Percentiles rank a stretch among this genome's conserved stretches.
These are phyloP conservation scores for Eueremaeus valkanovi DNA, from an alignment of 2,888 invertebrate genomes.

Conservation along the genomic window DNA sequence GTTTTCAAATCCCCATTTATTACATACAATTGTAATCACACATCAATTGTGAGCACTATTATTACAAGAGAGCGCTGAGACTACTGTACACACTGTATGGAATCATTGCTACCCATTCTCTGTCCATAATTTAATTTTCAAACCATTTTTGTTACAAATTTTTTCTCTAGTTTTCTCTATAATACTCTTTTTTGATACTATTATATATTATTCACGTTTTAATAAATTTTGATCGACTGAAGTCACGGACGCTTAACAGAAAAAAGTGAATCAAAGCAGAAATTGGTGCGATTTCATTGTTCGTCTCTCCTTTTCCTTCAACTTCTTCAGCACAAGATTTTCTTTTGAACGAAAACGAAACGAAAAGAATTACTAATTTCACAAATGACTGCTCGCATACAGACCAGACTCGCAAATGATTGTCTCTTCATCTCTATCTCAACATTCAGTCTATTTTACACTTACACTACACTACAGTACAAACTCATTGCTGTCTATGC, in stretches of 20 bases:
- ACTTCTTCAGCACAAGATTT: neutral
- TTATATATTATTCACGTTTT: conserved; percentile 19
- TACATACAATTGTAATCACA: conserved; percentile 17
- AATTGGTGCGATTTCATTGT: neutral
- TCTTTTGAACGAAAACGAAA: neutral
- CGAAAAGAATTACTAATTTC: conserved; percentile 11
- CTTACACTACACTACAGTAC: too few species aligned
- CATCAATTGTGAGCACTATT: neutral
- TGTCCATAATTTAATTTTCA: conserved; percentile 9
- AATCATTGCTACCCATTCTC: conserved; percentile 5
- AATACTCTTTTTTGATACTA: neutral
- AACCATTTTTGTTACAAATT: neutral
- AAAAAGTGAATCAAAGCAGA: neutral
- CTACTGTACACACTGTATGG: neutral
- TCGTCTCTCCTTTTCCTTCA: neutral
- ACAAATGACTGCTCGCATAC: conserved; percentile 8
- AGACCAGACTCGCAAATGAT: neutral
- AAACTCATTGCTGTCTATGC: too few species aligned
- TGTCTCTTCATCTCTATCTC: too few species aligned
- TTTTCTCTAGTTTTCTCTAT: neutral
- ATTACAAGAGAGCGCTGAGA: neutral
- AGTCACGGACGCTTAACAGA: conserved; percentile 16
- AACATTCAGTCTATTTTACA: too few species aligned
- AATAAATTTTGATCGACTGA: conserved; percentile 12
- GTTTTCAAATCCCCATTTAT: conserved; percentile 20